Conservation (phyloP, 2,888 invertebrate genomes). For the Nasonovia ribisnigri region DNA sequence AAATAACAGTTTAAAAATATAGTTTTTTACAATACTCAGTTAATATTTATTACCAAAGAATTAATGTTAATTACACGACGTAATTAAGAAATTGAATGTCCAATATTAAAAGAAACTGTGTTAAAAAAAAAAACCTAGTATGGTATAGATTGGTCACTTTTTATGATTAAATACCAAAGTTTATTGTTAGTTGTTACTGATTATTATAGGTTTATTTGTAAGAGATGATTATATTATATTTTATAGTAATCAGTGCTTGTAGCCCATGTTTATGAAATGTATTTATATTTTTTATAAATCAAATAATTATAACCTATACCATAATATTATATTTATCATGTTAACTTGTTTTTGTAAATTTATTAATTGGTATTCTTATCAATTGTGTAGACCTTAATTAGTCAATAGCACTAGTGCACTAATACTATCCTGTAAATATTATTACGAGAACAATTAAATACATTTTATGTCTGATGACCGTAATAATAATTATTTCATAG, state of each 20-base stretch:
- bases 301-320: background rate
- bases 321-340: background rate
- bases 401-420: background rate
- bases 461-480: background rate
- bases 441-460: background rate
- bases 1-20: background rate
- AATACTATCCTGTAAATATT: background rate
- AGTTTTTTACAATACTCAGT: background rate
- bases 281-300: constrained; percentile 2
- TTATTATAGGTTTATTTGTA: background rate
- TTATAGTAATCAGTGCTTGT: background rate
- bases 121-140: background rate
- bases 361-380: background rate
- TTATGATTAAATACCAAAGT: background rate
- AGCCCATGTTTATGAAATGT: background rate
- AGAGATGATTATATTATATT: background rate
- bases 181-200: background rate
- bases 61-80: background rate
- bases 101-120: background rate
- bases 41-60: background rate
- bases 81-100: background rate
- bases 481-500: background rate
- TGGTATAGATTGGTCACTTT: background rate
- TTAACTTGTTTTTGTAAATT: background rate
- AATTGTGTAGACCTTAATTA: background rate